These are phyloP conservation scores for Charadrius vociferus DNA, from an alignment of 2,113 vertebrate species.

Conservation along the genomic window DNA sequence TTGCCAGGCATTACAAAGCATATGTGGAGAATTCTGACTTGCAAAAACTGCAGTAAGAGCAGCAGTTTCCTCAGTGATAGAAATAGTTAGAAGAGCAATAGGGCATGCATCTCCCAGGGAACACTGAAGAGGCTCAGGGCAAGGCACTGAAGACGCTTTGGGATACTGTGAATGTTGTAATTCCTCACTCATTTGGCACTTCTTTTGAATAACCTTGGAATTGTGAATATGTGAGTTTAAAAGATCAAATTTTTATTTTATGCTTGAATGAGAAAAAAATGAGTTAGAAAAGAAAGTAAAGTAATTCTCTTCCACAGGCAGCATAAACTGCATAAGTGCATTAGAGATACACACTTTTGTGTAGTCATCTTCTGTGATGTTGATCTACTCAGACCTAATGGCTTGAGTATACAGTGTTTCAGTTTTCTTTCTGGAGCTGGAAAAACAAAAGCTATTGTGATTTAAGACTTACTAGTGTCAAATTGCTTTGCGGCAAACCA, in stretches of 20 bases:
- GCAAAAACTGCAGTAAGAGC: background rate
- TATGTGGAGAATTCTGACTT: background rate
- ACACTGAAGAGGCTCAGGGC: background rate
- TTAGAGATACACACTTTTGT: background rate
- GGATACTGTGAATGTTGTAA: background rate
- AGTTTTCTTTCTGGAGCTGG: background rate
- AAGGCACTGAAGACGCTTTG: background rate
- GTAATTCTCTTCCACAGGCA: background rate
- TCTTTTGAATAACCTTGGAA: background rate
- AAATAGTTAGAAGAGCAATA: background rate
- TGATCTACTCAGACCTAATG: background rate
- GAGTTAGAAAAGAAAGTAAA: background rate
- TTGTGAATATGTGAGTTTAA: background rate
- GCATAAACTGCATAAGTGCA: background rate
- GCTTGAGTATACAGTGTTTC: background rate
- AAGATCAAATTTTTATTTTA: background rate
- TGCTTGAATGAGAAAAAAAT: background rate
- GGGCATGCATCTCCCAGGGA: background rate
- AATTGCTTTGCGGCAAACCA: background rate
- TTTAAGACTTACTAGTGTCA: background rate
- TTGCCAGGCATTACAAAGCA: background rate
- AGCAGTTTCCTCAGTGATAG: background rate
- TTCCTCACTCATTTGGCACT: background rate
- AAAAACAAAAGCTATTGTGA: background rate
- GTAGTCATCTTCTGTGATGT: background rate